phyloP scores from a whole-genome alignment of 2,888 invertebrate species.

The Idaea aversata region DNA sequence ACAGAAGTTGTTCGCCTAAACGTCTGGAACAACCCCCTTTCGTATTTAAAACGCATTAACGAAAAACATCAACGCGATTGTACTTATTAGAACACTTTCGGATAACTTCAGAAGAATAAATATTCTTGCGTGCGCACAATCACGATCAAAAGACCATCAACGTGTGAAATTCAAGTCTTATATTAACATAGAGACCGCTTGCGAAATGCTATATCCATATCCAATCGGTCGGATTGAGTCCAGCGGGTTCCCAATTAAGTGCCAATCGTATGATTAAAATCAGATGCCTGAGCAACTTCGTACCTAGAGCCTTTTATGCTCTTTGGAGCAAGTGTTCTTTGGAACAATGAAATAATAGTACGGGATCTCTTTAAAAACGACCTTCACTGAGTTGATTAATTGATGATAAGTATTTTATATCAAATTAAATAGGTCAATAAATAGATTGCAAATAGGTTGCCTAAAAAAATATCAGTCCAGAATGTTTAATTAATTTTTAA shows the following conservation, averaged over 20 bases:
- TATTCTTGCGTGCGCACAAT: neutral
- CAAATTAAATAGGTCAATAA: too few relatives aligned
- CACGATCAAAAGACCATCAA: neutral
- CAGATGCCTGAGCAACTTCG: slow-evolving; percentile 2
- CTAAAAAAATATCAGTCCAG: too few relatives aligned
- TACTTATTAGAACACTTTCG: neutral
- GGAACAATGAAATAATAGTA: too few relatives aligned
- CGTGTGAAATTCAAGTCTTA: neutral
- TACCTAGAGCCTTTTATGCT: neutral
- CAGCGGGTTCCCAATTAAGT: neutral
- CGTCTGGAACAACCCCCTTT: neutral
- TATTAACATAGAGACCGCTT: neutral
- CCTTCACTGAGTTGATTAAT: too few relatives aligned
- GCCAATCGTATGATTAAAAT: neutral
- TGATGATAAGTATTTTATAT: too few relatives aligned
- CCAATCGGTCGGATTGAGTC: neutral
- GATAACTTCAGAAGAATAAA: slow-evolving; percentile 1
- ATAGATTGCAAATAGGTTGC: too few relatives aligned
- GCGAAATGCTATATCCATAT: neutral
- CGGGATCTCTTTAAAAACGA: too few relatives aligned
- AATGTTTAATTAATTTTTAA: too few relatives aligned
- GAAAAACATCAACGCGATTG: neutral
- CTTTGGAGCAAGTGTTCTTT: neutral
- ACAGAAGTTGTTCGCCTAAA: too few relatives aligned
- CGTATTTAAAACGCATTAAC: neutral